Conservation (phyloP, 2,888 invertebrate genomes). For the Leptopilina drosophilae region DNA sequence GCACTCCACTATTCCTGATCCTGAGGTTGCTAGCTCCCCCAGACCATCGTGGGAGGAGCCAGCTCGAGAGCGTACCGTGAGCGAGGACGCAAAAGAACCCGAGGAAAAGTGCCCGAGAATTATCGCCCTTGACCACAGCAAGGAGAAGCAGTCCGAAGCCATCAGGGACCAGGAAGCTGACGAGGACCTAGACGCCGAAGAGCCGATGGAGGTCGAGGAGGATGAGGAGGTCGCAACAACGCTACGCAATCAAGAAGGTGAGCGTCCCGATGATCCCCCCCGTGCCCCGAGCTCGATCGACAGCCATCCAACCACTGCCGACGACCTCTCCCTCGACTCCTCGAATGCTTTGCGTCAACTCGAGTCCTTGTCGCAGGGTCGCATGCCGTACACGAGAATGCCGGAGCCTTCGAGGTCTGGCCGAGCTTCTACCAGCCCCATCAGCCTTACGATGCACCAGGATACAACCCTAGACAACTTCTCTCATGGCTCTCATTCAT, state of each 20-base stretch:
- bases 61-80: neutral
- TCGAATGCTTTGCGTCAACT: slow-evolving; percentile 85
- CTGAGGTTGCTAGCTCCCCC: slow-evolving; percentile 37
- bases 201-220: slow-evolving; percentile 61
- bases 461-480: slow-evolving; percentile 75
- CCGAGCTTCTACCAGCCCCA: slow-evolving; percentile 80
- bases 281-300: slow-evolving; percentile 79
- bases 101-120: slow-evolving; percentile 48
- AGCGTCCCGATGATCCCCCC: slow-evolving; percentile 72
- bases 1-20: slow-evolving; percentile 54
- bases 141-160: slow-evolving; percentile 51
- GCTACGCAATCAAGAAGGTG: slow-evolving; percentile 69
- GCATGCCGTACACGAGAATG: slow-evolving; percentile 80
- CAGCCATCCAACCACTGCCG: slow-evolving; percentile 78
- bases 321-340: slow-evolving; percentile 79
- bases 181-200: slow-evolving; percentile 45
- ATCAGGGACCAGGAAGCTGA: slow-evolving; percentile 3
- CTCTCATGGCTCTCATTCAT: slow-evolving; percentile 76
- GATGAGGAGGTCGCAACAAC: slow-evolving; percentile 66
- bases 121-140: slow-evolving; percentile 34
- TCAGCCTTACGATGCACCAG: slow-evolving; percentile 78
- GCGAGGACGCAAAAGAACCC: slow-evolving; percentile 39
- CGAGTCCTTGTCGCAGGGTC: slow-evolving; percentile 88
- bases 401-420: slow-evolving; percentile 79
- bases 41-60: slow-evolving; percentile 31